Evolutionary conservation across 2,888 invertebrate species (phyloP).

Genomic region (Aporophyla lueneburgensis): DNA sequence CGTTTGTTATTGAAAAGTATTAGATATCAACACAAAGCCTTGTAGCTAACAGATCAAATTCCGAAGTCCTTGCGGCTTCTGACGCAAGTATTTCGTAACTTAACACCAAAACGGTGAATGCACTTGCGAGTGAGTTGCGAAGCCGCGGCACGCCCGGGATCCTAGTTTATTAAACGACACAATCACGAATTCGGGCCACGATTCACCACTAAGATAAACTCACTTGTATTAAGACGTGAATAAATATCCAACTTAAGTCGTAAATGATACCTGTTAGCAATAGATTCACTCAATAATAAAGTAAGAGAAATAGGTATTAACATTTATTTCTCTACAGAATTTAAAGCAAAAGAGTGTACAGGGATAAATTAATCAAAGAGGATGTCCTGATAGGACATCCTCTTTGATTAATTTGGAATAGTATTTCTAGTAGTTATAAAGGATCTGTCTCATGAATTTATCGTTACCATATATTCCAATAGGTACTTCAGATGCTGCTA

Average conservation of each 20-base stretch:
- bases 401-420: conserved; percentile 93
- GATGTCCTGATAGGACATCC: conserved; percentile 98
- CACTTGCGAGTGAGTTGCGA: conserved; percentile 79
- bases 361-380: no score
- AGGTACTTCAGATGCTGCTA: conserved; percentile 92
- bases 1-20: conserved; percentile 47
- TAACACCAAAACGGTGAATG: conserved; percentile 79
- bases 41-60: conserved; percentile 64
- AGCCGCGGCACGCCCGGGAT: conserved; percentile 76
- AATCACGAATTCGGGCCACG: conserved; percentile 86
- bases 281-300: conserved; percentile 44
- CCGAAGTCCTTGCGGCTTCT: conserved; percentile 69
- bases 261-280: conserved; percentile 60
- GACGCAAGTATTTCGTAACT: conserved; percentile 81
- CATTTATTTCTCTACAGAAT: conserved; percentile 76
- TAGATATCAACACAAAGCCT: conserved; percentile 57
- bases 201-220: conserved; percentile 81
- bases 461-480: conserved; percentile 94
- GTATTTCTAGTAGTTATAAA: no score
- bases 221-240: conserved; percentile 71
- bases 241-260: conserved; percentile 61
- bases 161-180: conserved; percentile 83
- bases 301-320: background rate
- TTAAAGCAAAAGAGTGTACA: conserved; percentile 96
- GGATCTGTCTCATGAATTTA: no score